A percentile compares a stretch with the other conserved stretches of the same genome.
phyloP scores from a whole-genome alignment of 1,140 invertebrate species.

The Anoplophora glabripennis region DNA sequence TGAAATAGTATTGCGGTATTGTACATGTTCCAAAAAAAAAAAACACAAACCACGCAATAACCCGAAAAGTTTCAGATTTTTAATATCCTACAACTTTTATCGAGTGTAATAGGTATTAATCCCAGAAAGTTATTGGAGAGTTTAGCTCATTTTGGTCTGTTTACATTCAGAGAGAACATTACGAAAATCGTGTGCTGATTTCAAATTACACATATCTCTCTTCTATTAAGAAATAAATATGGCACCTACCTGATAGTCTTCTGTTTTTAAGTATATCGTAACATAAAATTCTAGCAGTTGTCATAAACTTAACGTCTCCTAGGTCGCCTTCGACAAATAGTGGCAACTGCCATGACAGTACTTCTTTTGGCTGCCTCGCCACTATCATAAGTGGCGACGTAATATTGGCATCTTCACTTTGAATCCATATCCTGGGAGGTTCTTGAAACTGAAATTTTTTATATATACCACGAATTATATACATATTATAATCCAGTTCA shows the following conservation, averaged over 20 bases:
- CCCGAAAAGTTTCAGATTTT: not conserved
- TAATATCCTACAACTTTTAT: not conserved
- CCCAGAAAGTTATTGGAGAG: not conserved
- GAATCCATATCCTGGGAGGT: constrained; percentile 55
- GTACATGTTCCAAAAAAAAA: not conserved
- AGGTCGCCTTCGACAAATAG: constrained; percentile 55
- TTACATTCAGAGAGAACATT: not conserved
- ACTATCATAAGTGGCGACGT: constrained; percentile 64
- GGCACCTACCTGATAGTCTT: constrained; percentile 15
- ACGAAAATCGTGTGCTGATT: not conserved
- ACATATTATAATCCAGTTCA: not conserved
- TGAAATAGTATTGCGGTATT: too few relatives aligned
- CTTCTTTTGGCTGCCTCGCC: constrained; percentile 61
- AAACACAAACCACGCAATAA: not conserved
- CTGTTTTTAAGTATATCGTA: constrained; percentile 51
- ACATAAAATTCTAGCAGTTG: constrained; percentile 64
- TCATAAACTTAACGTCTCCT: constrained; percentile 53
- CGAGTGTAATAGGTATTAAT: not conserved
- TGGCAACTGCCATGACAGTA: constrained; percentile 69
- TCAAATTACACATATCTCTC: constrained; percentile 34
- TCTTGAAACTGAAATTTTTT: constrained; percentile 1
- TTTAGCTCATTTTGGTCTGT: not conserved
- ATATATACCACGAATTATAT: not conserved
- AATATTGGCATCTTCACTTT: constrained; percentile 52
- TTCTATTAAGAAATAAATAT: not conserved